Percentiles rank a stretch among this genome's conserved stretches.
phyloP scores from a whole-genome alignment of 2,113 vertebrate species.

The Zeus faber region DNA sequence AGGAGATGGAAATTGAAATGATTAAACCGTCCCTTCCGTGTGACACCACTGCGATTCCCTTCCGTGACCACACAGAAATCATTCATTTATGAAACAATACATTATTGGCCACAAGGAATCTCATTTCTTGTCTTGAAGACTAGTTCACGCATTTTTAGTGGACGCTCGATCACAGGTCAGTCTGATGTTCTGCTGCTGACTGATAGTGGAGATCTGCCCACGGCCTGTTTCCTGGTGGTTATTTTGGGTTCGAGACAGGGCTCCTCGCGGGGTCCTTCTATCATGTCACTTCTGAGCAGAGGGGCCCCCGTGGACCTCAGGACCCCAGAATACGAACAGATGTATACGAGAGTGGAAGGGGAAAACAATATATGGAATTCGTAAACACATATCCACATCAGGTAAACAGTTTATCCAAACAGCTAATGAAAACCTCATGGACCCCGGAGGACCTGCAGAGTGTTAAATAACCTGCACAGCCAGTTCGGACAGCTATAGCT shows the following conservation, averaged over 20 bases:
- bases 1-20: slow-evolving; percentile 24
- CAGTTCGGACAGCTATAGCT: slow-evolving; percentile 21
- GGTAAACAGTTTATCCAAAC: slow-evolving; percentile 48
- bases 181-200: slow-evolving; percentile 38
- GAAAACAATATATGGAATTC: slow-evolving; percentile 50
- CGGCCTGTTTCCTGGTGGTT: slow-evolving; percentile 22
- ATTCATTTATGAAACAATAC: slow-evolving; percentile 46
- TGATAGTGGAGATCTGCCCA: slow-evolving; percentile 30
- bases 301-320: slow-evolving; percentile 15
- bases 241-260: slow-evolving; percentile 23
- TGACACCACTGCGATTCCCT: slow-evolving; percentile 30
- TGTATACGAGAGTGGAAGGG: slow-evolving; percentile 51
- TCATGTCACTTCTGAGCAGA: slow-evolving; percentile 21
- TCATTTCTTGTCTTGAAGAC: slow-evolving; percentile 22
- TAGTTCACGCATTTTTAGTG: slow-evolving; percentile 31
- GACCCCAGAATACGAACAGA: slow-evolving; percentile 52
- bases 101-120: slow-evolving; percentile 50
- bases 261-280: slow-evolving; percentile 38
- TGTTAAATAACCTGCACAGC: slow-evolving; percentile 45
- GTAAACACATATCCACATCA: slow-evolving; percentile 53
- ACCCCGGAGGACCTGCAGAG: slow-evolving; percentile 11
- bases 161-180: slow-evolving; percentile 29
- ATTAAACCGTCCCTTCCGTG: slow-evolving; percentile 23
- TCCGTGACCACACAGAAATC: slow-evolving; percentile 42
- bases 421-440: slow-evolving; percentile 26